These are phyloP conservation scores for Mythimna pallens DNA, from an alignment of 2,888 invertebrate species.

Conservation along the genomic window DNA sequence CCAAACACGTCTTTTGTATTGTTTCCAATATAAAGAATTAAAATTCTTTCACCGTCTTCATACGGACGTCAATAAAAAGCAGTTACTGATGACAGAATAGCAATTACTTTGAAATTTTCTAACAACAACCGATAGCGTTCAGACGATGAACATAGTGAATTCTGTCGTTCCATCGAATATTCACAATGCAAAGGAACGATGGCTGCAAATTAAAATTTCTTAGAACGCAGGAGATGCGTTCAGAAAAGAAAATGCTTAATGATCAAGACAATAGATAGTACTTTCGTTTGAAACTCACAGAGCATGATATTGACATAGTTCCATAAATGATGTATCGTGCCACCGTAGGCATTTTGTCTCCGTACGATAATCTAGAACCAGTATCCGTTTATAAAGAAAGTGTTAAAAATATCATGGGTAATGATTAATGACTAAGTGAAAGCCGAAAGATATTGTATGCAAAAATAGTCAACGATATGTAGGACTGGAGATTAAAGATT, in stretches of 20 bases:
- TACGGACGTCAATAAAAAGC: conserved; percentile 62
- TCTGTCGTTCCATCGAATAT: conserved; percentile 23
- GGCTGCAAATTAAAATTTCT: conserved; percentile 69
- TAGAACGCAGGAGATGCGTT: conserved; percentile 50
- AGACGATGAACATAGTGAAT: conserved; percentile 22
- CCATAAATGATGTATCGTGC: conserved; percentile 75
- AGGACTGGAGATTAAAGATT: conserved; percentile 63
- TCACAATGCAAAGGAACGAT: conserved; percentile 22
- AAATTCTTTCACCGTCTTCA: conserved; percentile 49
- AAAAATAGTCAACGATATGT: conserved; percentile 66
- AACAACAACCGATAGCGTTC: conserved; percentile 29
- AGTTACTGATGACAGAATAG: conserved; percentile 55
- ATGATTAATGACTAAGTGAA: conserved; percentile 73
- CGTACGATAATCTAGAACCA: conserved; percentile 58
- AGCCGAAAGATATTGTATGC: conserved; percentile 72
- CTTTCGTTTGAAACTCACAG: conserved; percentile 65
- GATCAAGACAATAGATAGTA: conserved; percentile 66
- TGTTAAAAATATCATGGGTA: conserved; percentile 67
- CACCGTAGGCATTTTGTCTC: conserved; percentile 66
- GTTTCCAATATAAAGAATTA: conserved; percentile 51
- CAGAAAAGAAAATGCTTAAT: conserved; percentile 58
- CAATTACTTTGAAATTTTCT: conserved; percentile 48
- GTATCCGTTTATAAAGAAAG: conserved; percentile 68
- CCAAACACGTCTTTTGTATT: conserved; percentile 41
- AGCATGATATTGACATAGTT: conserved; percentile 68